These are phyloP conservation scores for Andrena cerasifolii DNA, from an alignment of 1,140 invertebrate genomes.

Conservation along the genomic window DNA sequence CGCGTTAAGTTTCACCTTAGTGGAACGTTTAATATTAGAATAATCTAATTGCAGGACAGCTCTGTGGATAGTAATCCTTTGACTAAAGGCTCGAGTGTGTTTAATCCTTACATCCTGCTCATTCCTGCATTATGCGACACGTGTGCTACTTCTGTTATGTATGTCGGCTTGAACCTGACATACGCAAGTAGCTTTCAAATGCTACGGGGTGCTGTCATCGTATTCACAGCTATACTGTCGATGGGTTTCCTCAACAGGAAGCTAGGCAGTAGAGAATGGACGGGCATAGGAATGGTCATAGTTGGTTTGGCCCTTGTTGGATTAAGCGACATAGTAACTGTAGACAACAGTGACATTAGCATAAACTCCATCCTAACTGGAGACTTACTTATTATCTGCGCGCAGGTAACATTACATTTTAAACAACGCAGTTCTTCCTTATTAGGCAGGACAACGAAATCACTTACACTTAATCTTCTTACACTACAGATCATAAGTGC, in stretches of 20 bases:
- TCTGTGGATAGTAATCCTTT: constrained; percentile 84
- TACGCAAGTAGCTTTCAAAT: constrained; percentile 98
- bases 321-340: constrained; percentile 87
- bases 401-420: constrained; percentile 83
- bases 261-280: constrained; percentile 89
- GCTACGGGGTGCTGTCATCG: constrained; percentile 96
- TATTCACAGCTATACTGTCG: constrained; percentile 96
- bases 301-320: constrained; percentile 93
- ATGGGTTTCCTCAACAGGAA: constrained; percentile 91
- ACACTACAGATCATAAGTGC: constrained; percentile 89
- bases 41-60: constrained; percentile 80
- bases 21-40: constrained; percentile 34
- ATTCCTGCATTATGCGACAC: constrained; percentile 94
- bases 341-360: constrained; percentile 81
- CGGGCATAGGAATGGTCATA: constrained; percentile 92
- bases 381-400: constrained; percentile 95
- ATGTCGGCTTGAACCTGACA: constrained; percentile 95
- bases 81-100: constrained; percentile 86
- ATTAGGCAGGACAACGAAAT: too few relatives aligned
- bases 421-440: too few relatives aligned
- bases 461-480: too few relatives aligned
- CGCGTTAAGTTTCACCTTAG: constrained; percentile 47
- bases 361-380: constrained; percentile 94
- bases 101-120: constrained; percentile 92
- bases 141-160: constrained; percentile 92